Base-by-base conservation (phyloP, 2,113 vertebrate species). In the Halcyon senegalensis region DNA sequence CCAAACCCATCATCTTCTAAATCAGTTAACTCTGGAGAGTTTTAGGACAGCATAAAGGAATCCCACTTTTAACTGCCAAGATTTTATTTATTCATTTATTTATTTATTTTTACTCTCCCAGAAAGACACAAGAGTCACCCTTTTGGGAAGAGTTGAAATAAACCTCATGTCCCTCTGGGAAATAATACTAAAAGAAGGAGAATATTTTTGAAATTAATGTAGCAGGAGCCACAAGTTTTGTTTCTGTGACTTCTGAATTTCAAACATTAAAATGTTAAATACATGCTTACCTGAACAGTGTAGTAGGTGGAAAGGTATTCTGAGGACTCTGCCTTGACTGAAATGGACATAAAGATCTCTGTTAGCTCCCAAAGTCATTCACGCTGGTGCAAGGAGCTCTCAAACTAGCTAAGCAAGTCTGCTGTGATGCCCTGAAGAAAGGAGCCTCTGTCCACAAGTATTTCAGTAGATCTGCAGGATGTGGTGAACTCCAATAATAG, bases 391-490 rank as follows among this genome's bases (percentile, higher is more conserved):
- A 41, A 16, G 25, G 68, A 77, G 35, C 64, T 84, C 43, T 93
- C 63, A 84, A n/a, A 68, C 30, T 16, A 68, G 51, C 74, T 66
- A 56, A 91, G 75, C 72, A 44, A 77, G 80, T 66, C 78, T 92
- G 50, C 78, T 78, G 73, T 55, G 75, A 68, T 68, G 70, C 84
- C 75, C 82, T 96, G 81, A 41, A 90, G 92, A 58, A 90, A 63
- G 64, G 68, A 93, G 75, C 64, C 70, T 96, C 84, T 87, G 66
- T 95, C 94, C 84, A 46, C 89, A 97, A 94, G 51, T 91, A 93
- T 97, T 97, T 96, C 84, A 87, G 92, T 73, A 73, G 94, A 84
- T 94, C 77, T 97, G 68, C 91, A 97, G 94, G 95, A 94, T 95
- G 92, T 94, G 92, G 94, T 90, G 56, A 70, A 28, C 77, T 96